These are phyloP conservation scores for Ceratotherium simum DNA, from an alignment of 2,113 vertebrate genomes.

Conservation along the genomic window DNA sequence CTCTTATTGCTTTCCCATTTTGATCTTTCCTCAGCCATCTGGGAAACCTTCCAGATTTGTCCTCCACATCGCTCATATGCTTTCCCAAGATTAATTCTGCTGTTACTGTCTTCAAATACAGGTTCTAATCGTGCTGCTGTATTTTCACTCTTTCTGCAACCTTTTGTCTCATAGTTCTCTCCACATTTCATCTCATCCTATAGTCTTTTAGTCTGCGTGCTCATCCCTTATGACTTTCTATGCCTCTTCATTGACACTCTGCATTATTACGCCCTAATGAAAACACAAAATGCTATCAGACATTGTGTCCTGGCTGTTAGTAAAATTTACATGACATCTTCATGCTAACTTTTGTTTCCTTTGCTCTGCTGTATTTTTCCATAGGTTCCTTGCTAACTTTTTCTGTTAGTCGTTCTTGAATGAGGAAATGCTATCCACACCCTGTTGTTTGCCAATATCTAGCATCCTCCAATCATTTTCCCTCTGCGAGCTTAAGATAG, in stretches of 20 bases:
- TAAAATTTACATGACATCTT: neutral
- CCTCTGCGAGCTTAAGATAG: neutral
- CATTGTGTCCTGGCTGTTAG: neutral
- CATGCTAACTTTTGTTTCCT: neutral
- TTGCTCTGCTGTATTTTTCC: neutral
- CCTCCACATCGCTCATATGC: neutral
- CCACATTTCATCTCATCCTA: neutral
- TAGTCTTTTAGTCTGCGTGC: neutral
- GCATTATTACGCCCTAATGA: neutral
- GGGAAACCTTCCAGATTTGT: neutral
- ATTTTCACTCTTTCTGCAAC: neutral
- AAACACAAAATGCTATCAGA: neutral
- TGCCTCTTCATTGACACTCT: neutral
- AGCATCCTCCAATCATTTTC: neutral
- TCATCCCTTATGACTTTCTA: neutral
- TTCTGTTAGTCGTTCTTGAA: neutral
- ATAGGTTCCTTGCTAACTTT: neutral
- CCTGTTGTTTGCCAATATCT: neutral
- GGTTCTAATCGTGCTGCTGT: neutral
- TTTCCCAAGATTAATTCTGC: neutral
- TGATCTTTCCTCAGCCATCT: neutral
- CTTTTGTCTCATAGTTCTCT: neutral
- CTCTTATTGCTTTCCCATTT: neutral
- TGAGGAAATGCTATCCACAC: neutral
- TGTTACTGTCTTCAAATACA: neutral